A percentile compares a stretch with the other conserved stretches of the same genome.
Conservation (phyloP, 1,140 invertebrate species). For the Bombus confusus region DNA sequence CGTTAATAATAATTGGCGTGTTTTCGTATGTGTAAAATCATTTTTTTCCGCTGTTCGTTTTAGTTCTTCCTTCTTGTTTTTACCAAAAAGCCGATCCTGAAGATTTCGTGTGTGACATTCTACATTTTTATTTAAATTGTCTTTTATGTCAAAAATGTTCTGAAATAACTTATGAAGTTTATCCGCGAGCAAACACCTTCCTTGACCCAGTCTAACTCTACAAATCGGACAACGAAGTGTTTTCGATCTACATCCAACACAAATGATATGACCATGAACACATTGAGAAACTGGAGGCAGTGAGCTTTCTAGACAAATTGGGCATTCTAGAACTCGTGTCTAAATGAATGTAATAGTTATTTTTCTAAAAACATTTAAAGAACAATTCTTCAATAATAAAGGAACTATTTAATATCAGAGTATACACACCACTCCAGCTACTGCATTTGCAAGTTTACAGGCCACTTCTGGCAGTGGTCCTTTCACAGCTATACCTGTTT, state of each 20-base stretch:
- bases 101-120: constrained; percentile 54
- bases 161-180: constrained; percentile 80
- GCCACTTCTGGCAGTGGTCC: constrained; percentile 78
- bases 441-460: constrained; percentile 75
- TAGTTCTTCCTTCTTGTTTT: constrained; percentile 31
- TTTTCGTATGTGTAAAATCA: constrained; percentile 22
- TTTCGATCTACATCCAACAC: constrained; percentile 84
- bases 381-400: no score
- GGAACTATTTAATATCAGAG: background rate
- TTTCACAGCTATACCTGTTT: constrained; percentile 66
- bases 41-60: background rate
- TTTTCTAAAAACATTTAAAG: background rate
- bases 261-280: constrained; percentile 86
- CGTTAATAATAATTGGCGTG: constrained; percentile 40
- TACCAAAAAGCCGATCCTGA: constrained; percentile 77
- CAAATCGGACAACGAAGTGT: constrained; percentile 86
- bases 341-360: constrained; percentile 14
- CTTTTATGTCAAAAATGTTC: constrained; percentile 73
- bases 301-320: constrained; percentile 84
- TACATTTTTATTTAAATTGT: background rate
- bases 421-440: constrained; percentile 79
- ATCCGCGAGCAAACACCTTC: constrained; percentile 84
- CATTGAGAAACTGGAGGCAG: constrained; percentile 86
- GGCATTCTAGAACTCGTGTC: constrained; percentile 85
- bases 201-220: constrained; percentile 82